Evolutionary conservation across 2,113 vertebrate genomes (phyloP).

Genomic region (Castor canadensis): DNA sequence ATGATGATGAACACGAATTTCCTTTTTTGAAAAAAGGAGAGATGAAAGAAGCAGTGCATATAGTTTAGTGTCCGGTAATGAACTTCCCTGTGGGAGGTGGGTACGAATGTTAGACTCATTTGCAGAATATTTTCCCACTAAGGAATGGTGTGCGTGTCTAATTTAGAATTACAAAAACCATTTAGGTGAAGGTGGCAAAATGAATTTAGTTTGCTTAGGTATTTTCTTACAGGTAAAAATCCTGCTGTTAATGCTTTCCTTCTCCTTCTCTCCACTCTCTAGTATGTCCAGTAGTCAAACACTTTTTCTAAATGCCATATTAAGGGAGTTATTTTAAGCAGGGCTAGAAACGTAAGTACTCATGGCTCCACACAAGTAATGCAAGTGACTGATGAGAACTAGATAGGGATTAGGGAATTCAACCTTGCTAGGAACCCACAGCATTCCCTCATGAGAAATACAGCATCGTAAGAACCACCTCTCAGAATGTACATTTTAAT

Average conservation of each 20-base stretch:
- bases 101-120: background rate
- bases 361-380: background rate
- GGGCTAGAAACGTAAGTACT: background rate
- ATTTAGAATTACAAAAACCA: background rate
- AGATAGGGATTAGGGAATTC: background rate
- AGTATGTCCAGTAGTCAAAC: background rate
- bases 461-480: background rate
- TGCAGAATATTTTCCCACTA: conserved; percentile 16
- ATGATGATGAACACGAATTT: background rate
- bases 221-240: background rate
- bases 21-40: background rate
- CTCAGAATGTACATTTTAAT: background rate
- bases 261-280: background rate
- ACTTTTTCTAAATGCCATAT: background rate
- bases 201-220: background rate
- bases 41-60: background rate
- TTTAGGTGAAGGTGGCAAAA: background rate
- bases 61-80: background rate
- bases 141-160: background rate
- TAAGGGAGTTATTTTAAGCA: conserved; percentile 21
- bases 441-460: background rate
- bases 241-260: background rate
- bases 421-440: background rate
- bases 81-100: background rate
- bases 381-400: background rate